These are phyloP conservation scores for Notocelia uddmanniana DNA, from an alignment of 2,888 invertebrate species.

Conservation along the genomic window DNA sequence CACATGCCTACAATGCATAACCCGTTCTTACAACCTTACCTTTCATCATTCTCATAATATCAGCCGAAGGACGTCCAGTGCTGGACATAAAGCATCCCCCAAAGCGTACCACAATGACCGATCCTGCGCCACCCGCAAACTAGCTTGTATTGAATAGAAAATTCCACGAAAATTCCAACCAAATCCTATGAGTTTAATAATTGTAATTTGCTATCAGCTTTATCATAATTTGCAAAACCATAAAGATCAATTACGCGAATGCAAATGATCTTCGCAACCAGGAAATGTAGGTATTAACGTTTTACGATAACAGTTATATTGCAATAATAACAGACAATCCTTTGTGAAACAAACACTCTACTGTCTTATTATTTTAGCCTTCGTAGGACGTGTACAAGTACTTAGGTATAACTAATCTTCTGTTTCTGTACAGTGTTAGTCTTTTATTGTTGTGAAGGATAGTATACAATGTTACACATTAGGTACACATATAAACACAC, in stretches of 20 bases:
- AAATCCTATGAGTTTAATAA: neutral
- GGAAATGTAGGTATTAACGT: neutral
- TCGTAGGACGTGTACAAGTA: neutral
- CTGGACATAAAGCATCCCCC: no score
- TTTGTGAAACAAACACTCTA: neutral
- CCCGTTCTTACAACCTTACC: no score
- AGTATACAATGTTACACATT: no score
- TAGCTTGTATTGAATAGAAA: no score
- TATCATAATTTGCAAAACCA: neutral
- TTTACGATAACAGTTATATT: constrained; percentile 8
- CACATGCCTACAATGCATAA: no score
- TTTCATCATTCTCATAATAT: no score
- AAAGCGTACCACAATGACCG: no score
- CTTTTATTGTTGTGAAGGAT: neutral
- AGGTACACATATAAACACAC: no score
- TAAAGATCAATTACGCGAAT: neutral
- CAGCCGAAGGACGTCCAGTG: no score
- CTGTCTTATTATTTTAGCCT: neutral
- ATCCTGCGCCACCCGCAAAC: no score
- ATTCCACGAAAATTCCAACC: neutral
- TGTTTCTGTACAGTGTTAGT: neutral
- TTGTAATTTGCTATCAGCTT: neutral
- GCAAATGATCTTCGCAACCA: neutral
- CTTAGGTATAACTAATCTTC: neutral
- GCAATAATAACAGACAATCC: neutral